phyloP scores from a whole-genome alignment of 2,797 vertebrate genomes.

The Ctenopoma kingsleyae region DNA sequence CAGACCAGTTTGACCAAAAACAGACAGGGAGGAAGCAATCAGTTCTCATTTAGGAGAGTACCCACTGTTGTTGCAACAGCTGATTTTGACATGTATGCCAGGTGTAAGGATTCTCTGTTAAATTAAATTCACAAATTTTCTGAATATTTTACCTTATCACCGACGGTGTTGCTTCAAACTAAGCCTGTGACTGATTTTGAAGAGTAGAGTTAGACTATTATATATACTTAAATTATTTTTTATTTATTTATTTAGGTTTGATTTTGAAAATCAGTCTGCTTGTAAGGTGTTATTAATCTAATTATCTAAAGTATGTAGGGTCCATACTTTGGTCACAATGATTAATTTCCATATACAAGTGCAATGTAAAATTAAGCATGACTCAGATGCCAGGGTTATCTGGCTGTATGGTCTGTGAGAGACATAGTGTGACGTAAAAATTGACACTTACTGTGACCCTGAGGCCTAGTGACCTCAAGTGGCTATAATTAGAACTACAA shows the following conservation, averaged over 20 bases:
- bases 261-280: background rate
- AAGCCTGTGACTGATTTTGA: background rate
- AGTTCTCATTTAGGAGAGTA: background rate
- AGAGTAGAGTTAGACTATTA: too few species aligned
- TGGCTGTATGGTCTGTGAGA: background rate
- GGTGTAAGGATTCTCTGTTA: background rate
- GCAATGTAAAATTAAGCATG: background rate
- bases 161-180: background rate
- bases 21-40: constrained; percentile 6
- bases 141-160: background rate
- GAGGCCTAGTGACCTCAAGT: constrained; percentile 50
- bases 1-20: constrained; percentile 57
- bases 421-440: background rate
- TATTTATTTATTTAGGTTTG: background rate
- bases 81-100: background rate
- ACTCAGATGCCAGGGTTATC: background rate
- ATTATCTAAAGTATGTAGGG: background rate
- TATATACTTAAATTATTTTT: background rate
- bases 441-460: background rate
- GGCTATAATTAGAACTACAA: constrained; percentile 48
- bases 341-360: background rate
- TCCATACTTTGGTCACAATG: background rate
- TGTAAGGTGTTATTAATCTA: background rate
- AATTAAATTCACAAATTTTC: background rate
- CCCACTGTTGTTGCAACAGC: background rate